Evolutionary conservation across 2,888 invertebrate species (phyloP).

Genomic region (Drosophila gaucha): DNA sequence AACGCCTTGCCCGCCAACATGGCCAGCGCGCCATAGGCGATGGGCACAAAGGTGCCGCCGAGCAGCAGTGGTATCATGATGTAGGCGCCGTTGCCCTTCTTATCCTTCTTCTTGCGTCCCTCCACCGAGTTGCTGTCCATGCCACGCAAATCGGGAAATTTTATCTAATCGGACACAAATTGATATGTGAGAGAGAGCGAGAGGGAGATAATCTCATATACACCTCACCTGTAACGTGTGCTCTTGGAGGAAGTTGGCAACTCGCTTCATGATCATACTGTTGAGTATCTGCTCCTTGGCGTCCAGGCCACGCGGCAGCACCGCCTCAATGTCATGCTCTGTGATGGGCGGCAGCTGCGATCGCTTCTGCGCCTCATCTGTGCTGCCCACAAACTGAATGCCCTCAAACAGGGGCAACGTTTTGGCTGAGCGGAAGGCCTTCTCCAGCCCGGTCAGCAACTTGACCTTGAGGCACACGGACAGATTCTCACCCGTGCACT

Average conservation of each 20-base stretch:
- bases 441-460: slow-evolving; percentile 90
- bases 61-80: slow-evolving; percentile 92
- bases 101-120: slow-evolving; percentile 87
- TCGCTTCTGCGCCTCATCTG: slow-evolving; percentile 66
- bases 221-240: slow-evolving; percentile 91
- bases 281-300: slow-evolving; percentile 90
- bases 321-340: slow-evolving; percentile 89
- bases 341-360: slow-evolving; percentile 67
- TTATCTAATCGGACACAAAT: slow-evolving; percentile 86
- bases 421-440: slow-evolving; percentile 87
- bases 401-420: slow-evolving; percentile 90
- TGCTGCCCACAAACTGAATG: slow-evolving; percentile 90
- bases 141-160: slow-evolving; percentile 87
- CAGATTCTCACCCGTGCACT: slow-evolving; percentile 89
- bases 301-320: slow-evolving; percentile 89
- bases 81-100: slow-evolving; percentile 88
- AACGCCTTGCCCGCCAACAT: slow-evolving; percentile 93
- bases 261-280: slow-evolving; percentile 90
- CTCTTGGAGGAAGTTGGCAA: slow-evolving; percentile 90
- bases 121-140: slow-evolving; percentile 78
- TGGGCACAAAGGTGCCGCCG: slow-evolving; percentile 92
- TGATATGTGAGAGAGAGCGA: slow-evolving; percentile 1
- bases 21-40: slow-evolving; percentile 93
- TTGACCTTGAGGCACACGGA: slow-evolving; percentile 92
- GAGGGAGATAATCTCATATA: not conserved